These are phyloP conservation scores for Eurytoma adleriae DNA, from an alignment of 2,888 invertebrate genomes.

Conservation along the genomic window DNA sequence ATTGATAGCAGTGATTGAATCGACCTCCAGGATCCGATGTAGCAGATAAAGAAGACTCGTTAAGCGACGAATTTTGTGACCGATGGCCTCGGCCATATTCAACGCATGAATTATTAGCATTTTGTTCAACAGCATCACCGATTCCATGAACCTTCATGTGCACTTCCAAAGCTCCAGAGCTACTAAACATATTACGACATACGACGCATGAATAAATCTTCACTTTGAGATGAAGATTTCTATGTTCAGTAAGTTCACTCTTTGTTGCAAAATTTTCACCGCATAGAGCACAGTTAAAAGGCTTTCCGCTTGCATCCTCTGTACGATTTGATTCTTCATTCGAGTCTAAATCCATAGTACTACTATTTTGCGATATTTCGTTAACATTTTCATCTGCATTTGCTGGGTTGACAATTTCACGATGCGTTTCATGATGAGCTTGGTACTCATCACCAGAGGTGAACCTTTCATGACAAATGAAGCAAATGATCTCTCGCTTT, in stretches of 20 bases:
- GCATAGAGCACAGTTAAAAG: constrained; percentile 80
- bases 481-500: constrained; percentile 75
- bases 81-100: constrained; percentile 60
- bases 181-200: constrained; percentile 80
- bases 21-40: constrained; percentile 63
- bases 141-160: constrained; percentile 73
- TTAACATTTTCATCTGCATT: neutral
- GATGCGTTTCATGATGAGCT: constrained; percentile 72
- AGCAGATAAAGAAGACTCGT: constrained; percentile 50
- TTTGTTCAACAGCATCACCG: constrained; percentile 63
- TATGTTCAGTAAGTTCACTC: constrained; percentile 81
- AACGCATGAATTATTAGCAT: constrained; percentile 63
- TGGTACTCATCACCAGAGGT: constrained; percentile 77
- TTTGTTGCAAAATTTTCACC: constrained; percentile 80
- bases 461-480: constrained; percentile 77
- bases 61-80: constrained; percentile 25
- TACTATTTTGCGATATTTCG: constrained; percentile 6
- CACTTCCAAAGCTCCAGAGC: constrained; percentile 77
- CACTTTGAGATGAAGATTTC: constrained; percentile 82
- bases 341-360: neutral
- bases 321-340: constrained; percentile 19
- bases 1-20: constrained; percentile 78
- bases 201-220: constrained; percentile 81
- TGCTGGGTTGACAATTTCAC: neutral
- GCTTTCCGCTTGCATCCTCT: constrained; percentile 40